Percentiles rank a stretch among this genome's conserved stretches.
Evolutionary conservation across 2,113 vertebrate species (phyloP).

Genomic region (Dasyornis broadbenti): DNA sequence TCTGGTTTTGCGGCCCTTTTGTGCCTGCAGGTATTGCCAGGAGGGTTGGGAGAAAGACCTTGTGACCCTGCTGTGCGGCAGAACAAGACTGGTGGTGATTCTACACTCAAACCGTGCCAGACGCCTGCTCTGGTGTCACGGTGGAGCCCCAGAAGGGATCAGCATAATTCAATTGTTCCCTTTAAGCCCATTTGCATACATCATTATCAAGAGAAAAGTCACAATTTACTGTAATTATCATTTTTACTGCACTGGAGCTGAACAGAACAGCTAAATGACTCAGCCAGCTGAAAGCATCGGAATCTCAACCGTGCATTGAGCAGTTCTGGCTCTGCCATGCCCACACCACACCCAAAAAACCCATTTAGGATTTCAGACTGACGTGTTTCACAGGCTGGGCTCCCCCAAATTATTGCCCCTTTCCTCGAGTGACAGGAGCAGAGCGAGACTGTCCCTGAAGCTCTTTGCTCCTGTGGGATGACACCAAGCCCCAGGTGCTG

Average conservation of each 20-base stretch:
- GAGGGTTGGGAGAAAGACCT: not conserved
- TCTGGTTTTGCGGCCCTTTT: not conserved
- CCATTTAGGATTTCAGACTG: rapidly evolving
- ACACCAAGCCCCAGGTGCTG: not conserved
- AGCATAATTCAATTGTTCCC: not conserved
- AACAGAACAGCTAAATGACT: not conserved
- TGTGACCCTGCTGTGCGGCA: not conserved
- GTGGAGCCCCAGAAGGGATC: not conserved
- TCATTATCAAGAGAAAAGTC: not conserved
- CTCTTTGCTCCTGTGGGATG: not conserved
- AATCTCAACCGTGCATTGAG: rapidly evolving
- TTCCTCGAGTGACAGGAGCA: not conserved
- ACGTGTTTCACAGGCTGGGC: not conserved
- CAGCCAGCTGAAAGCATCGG: not conserved
- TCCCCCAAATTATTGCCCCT: not conserved
- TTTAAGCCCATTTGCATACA: not conserved
- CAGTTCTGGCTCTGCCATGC: too few species aligned
- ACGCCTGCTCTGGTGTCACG: not conserved
- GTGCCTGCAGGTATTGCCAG: not conserved
- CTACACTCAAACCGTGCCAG: not conserved
- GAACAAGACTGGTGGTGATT: not conserved
- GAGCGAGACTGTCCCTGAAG: not conserved
- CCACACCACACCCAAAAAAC: not conserved
- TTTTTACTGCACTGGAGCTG: not conserved
- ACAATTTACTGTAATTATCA: not conserved